These are phyloP conservation scores for Eumacrocentrus americanus DNA, from an alignment of 2,888 invertebrate species.

Conservation along the genomic window DNA sequence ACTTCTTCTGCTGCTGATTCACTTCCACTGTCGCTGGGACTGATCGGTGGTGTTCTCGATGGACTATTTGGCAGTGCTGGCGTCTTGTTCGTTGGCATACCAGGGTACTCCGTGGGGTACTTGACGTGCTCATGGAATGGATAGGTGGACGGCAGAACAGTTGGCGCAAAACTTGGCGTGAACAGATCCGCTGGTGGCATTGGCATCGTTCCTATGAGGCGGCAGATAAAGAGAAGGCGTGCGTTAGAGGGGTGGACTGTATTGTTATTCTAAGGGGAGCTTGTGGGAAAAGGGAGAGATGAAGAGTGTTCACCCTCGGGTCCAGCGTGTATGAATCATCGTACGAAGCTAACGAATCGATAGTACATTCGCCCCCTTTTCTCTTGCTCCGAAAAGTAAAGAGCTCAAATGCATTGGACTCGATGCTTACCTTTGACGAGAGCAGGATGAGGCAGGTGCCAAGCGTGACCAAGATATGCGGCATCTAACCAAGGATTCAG, in stretches of 20 bases:
- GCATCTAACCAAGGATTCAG: constrained; percentile 87
- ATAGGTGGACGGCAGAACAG: constrained; percentile 49
- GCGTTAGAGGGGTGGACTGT: constrained; percentile 30
- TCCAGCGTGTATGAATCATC: constrained; percentile 58
- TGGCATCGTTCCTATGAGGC: constrained; percentile 50
- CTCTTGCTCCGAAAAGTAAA: too few relatives aligned
- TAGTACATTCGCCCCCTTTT: constrained; percentile 28
- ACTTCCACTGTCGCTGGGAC: constrained; percentile 55
- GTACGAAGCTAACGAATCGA: constrained; percentile 40
- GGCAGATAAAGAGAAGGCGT: constrained; percentile 17
- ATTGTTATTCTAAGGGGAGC: constrained; percentile 48
- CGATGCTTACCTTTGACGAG: constrained; percentile 68
- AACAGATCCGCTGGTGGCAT: constrained; percentile 53
- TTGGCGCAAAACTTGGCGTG: constrained; percentile 48
- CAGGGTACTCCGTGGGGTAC: constrained; percentile 48
- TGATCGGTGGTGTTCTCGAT: constrained; percentile 47
- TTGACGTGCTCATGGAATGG: constrained; percentile 49
- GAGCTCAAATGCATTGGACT: too few relatives aligned
- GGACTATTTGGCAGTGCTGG: constrained; percentile 38
- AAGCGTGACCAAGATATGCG: constrained; percentile 80
- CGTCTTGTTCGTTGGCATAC: constrained; percentile 38
- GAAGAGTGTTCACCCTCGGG: constrained; percentile 48
- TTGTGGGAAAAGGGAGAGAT: constrained; percentile 49
- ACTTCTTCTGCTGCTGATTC: constrained; percentile 54
- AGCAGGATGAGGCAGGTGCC: constrained; percentile 64